Conservation (phyloP, 2,888 invertebrate genomes). For the Eledona agricola region DNA sequence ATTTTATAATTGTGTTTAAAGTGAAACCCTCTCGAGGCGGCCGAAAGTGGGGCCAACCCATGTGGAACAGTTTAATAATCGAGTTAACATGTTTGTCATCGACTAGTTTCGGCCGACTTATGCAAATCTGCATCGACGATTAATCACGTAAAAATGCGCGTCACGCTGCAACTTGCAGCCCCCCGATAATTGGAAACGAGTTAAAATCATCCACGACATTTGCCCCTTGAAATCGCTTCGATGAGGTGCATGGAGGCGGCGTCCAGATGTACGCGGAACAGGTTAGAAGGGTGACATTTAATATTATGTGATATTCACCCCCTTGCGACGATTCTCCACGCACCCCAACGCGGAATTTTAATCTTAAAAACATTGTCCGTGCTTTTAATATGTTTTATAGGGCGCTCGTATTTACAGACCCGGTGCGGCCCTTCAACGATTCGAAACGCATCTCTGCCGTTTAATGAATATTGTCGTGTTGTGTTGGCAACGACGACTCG, state of each 20-base stretch:
- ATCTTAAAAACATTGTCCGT: conserved; percentile 53
- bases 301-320: conserved; percentile 49
- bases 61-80: conserved; percentile 53
- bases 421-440: conserved; percentile 30
- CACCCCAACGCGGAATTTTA: conserved; percentile 52
- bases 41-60: conserved; percentile 40
- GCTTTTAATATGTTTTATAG: conserved; percentile 42
- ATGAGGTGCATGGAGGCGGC: too few species aligned
- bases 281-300: conserved; percentile 49
- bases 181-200: conserved; percentile 2
- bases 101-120: too few species aligned
- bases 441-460: conserved; percentile 33
- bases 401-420: conserved; percentile 33
- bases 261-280: conserved; percentile 38
- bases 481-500: conserved; percentile 20
- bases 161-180: too few species aligned
- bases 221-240: too few species aligned
- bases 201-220: conserved; percentile 41
- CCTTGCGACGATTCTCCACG: conserved; percentile 46
- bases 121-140: conserved; percentile 11
- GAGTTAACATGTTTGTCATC: conserved; percentile 50
- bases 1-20: conserved; percentile 54
- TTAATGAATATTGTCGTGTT: conserved; percentile 35
- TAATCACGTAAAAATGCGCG: too few species aligned
- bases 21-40: conserved; percentile 50